phyloP scores from a whole-genome alignment of 1,140 invertebrate species.

The Drosophila equinoxialis region DNA sequence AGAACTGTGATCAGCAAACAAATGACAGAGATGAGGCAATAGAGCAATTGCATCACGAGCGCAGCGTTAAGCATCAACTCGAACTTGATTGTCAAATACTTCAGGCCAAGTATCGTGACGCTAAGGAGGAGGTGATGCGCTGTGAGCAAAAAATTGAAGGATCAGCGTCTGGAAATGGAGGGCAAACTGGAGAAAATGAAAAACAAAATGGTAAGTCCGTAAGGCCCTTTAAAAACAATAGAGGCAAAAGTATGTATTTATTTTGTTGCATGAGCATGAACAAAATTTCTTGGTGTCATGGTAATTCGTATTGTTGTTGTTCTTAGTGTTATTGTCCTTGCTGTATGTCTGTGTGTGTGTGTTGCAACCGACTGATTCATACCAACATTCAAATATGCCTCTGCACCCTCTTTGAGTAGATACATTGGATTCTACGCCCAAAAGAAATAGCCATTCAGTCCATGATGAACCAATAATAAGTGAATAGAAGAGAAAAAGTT shows the following conservation, averaged over 20 bases:
- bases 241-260: not conserved
- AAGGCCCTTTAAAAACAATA: not conserved
- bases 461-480: too few relatives aligned
- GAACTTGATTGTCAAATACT: conserved; percentile 69
- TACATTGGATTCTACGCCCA: too few relatives aligned
- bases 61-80: conserved; percentile 29
- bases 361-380: not conserved
- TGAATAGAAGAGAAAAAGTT: too few relatives aligned
- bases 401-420: too few relatives aligned
- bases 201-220: conserved; percentile 87
- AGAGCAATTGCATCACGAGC: conserved; percentile 8
- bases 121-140: conserved; percentile 55
- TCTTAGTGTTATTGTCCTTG: not conserved
- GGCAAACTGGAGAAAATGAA: conserved; percentile 88
- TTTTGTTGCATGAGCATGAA: not conserved
- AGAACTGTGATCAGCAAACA: not conserved
- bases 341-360: conserved; percentile 12
- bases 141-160: conserved; percentile 82
- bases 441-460: too few relatives aligned
- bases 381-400: not conserved
- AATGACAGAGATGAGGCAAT: not conserved
- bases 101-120: conserved; percentile 66
- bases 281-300: not conserved
- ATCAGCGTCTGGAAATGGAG: conserved; percentile 86
- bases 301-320: not conserved